Base-by-base conservation (phyloP, 2,797 vertebrate genomes). In the Epinephelus awoara region DNA sequence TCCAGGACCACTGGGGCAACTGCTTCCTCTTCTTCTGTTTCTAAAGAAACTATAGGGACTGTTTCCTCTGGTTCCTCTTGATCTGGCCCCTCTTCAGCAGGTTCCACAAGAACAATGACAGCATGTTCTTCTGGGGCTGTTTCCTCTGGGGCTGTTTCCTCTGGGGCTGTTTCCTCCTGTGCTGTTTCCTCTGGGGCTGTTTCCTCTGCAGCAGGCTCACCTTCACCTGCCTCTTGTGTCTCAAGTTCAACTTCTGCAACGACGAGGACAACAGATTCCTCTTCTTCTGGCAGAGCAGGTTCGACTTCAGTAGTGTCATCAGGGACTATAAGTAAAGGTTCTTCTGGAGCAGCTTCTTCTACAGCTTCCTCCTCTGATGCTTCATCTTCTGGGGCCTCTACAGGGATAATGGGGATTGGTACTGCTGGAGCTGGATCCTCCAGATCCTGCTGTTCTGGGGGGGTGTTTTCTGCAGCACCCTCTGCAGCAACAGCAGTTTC, bases 261-360 rank as follows among this genome's bases (percentile, higher is more conserved):
- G 8, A 51, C 5, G 1, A 70, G 9, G 6, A 44, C 27, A 68
- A 42, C 38, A 40, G 21, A 23, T 40, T 59, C 11, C 1, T 84
- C 76, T 62, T 84, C 70, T 46, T 75, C 54, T 52, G 46, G 38
- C 63, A 68, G 12, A 76, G 29, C 68, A 50, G 54, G 17, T 73
- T 80, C 71, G 5, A 9, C 64, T 50, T 21, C 25, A 42, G 29
- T 15, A 29, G 12, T 38, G 2, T 65, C 61, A 47, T 74, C 69
- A 3, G 49, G 51, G 10, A 52, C 38, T 25, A 44, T 19, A 44
- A 64, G 42, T 47, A 69, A 23, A 40, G 25, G 21, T 54, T 54
- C 56, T 23, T 74, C 51, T 69, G 47, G 62, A 46, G 55, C 19
- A 54, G 42, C 29, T 38, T 67, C 59, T 52, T 72, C 55, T 38